phyloP scores from a whole-genome alignment of 2,797 vertebrate genomes.

The Xerus rutilus region DNA sequence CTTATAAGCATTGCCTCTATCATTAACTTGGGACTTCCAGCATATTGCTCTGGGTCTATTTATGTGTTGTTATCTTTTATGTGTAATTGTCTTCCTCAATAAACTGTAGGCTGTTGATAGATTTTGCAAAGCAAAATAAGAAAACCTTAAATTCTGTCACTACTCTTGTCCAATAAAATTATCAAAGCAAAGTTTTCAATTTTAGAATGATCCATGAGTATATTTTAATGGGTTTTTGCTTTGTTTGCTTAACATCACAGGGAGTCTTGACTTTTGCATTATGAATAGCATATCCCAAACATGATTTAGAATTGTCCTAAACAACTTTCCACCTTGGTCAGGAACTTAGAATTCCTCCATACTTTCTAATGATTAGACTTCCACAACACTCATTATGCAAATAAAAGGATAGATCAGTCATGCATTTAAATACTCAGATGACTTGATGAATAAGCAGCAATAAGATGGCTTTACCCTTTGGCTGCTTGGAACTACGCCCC shows the following conservation, averaged over 20 bases:
- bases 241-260: slow-evolving; percentile 27
- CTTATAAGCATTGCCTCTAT: neutral
- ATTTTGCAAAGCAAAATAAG: slow-evolving; percentile 44
- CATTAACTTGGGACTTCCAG: neutral
- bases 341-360: neutral
- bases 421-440: slow-evolving; percentile 36
- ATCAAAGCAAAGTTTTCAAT: slow-evolving; percentile 55
- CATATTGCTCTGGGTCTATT: neutral
- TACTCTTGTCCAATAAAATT: slow-evolving; percentile 52
- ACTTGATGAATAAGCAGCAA: neutral
- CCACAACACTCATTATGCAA: slow-evolving; percentile 34
- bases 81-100: slow-evolving; percentile 32
- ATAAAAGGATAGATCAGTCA: neutral
- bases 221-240: slow-evolving; percentile 18
- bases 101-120: slow-evolving; percentile 28
- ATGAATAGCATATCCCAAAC: slow-evolving; percentile 49
- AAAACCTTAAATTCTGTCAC: slow-evolving; percentile 34
- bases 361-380: slow-evolving; percentile 27
- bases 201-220: slow-evolving; percentile 41
- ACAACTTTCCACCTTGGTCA: neutral
- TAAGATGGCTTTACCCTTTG: slow-evolving; percentile 12
- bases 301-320: slow-evolving; percentile 27
- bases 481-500: neutral
- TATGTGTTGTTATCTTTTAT: slow-evolving; percentile 4
- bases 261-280: slow-evolving; percentile 42